Conservation (phyloP, 2,113 vertebrate genomes). For the Australoheros scitulus region DNA sequence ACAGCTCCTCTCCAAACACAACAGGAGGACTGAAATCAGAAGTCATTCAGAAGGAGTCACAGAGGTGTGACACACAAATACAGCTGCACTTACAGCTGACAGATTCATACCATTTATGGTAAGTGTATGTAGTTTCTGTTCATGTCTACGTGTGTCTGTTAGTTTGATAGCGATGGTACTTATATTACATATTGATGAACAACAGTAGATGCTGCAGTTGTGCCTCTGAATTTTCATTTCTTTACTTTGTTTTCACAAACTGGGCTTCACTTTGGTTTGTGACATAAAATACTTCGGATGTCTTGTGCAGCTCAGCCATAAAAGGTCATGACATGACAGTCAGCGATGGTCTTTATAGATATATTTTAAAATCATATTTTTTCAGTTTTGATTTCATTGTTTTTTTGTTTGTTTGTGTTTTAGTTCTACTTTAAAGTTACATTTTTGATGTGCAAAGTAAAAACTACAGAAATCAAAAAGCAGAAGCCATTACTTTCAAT, state of each 20-base stretch:
- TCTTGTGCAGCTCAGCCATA: background rate
- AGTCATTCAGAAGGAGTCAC: background rate
- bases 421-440: background rate
- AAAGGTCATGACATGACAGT: background rate
- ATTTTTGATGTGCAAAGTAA: background rate
- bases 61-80: background rate
- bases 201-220: background rate
- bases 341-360: background rate
- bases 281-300: background rate
- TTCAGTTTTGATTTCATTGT: conserved; percentile 9
- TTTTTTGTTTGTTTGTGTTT: too few relatives aligned
- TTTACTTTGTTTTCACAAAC: background rate
- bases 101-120: conserved; percentile 16
- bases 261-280: background rate
- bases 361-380: background rate
- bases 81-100: background rate
- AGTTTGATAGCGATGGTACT: background rate
- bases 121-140: conserved; percentile 24
- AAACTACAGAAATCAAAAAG: background rate
- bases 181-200: background rate
- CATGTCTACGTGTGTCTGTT: background rate
- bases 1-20: conserved; percentile 12
- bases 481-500: background rate
- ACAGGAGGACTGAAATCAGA: conserved; percentile 23
- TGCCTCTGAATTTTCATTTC: background rate